Evolutionary conservation across 92 coral and sea anemone species (phyloP), one percentile per base, ranked within the genome.

Genomic region (Bergia puertoricense): DNA sequence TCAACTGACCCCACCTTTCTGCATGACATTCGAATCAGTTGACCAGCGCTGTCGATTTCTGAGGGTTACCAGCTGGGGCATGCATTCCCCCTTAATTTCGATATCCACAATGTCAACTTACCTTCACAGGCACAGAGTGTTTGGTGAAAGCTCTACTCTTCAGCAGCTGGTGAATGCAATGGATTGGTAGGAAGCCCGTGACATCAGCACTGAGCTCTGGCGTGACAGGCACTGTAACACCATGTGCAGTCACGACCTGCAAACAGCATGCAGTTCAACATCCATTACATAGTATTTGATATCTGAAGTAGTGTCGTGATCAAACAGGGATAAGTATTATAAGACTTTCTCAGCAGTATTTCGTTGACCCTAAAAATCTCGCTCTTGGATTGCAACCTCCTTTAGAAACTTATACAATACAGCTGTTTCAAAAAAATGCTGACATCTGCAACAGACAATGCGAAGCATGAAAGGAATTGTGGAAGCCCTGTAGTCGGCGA

Each of bases 111-210:
- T 5, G 42, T 15, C 3, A 14, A n/a, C 89, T 37, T 65, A 96
- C 99, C 97, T 95, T 96, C 62, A 96, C 99, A 73, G 96, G 92
- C 7, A 96, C 99, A 2, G 98, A 92, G 82, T 96, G 99, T 80
- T 95, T 96, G 42, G 98, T 95, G 85, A 96, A 96, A 13, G 99
- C 94, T 88, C 99, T 89, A 18, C 96, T 92, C 85, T 92, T 94
- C 13, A 96, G 93, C 82, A 96, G 91, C 81, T 96, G 99, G 76
- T 96, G 98, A 79, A 96, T 93, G 79, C 99, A 96, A 88, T 96
- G 99, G 72, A 96, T 93, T 23, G 99, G 99, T 20, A 96, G 96
- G 81, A 96, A 96, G 39, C 99, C 99, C 16, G 93, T 71, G 89
- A 93, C 95, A n/a, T 92, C 86, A 73, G 94, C 92, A 82, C 93